phyloP scores from a whole-genome alignment of 2,888 invertebrate species.

The Lumbricus terrestris region DNA sequence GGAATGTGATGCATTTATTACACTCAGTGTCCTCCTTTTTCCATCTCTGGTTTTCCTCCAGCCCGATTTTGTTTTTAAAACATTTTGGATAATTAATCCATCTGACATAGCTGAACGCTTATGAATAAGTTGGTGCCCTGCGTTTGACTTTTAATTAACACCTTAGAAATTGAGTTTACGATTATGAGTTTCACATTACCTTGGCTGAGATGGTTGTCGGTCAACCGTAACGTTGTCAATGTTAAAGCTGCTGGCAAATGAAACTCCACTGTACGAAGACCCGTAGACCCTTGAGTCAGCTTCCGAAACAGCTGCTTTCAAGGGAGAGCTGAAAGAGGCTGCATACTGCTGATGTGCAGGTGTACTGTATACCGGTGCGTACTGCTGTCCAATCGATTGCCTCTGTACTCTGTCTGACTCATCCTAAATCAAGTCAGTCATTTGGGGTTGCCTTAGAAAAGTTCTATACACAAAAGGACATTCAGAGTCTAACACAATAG shows the following conservation, averaged over 20 bases:
- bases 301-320: slow-evolving; percentile 26
- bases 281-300: slow-evolving; percentile 37
- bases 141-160: too few species aligned
- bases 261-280: slow-evolving; percentile 54
- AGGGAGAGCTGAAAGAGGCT: slow-evolving; percentile 17
- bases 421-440: slow-evolving; percentile 9
- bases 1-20: neutral
- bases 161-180: too few species aligned
- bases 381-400: slow-evolving; percentile 16
- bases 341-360: slow-evolving; percentile 22
- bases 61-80: too few species aligned
- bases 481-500: neutral
- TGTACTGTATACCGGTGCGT: slow-evolving; percentile 5
- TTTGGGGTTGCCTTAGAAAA: neutral
- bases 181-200: neutral
- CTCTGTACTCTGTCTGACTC: slow-evolving; percentile 12
- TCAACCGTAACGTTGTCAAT: slow-evolving; percentile 66
- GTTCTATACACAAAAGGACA: neutral
- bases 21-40: neutral
- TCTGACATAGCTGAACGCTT: too few species aligned
- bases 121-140: too few species aligned
- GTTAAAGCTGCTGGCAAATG: slow-evolving; percentile 62
- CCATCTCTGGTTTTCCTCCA: too few species aligned
- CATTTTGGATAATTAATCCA: too few species aligned
- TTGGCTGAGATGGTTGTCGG: slow-evolving; percentile 54